A percentile compares a stretch with the other conserved stretches of the same genome.
phyloP scores from a whole-genome alignment of 2,888 invertebrate genomes.

The Lumbricus terrestris region DNA sequence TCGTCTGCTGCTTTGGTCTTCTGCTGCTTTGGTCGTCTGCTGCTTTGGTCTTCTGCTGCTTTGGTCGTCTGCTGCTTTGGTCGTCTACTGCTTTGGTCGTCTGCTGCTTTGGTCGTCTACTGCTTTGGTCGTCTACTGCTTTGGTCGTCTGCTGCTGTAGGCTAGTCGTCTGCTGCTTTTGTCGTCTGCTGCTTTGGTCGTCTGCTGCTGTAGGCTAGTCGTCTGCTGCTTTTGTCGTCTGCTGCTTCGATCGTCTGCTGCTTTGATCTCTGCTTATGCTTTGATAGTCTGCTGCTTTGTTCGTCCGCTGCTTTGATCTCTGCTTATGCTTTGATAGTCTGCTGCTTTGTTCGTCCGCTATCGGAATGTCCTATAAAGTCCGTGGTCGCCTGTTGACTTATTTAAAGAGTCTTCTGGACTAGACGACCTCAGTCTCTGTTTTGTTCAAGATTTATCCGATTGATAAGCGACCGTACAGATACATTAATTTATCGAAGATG shows the following conservation, averaged over 20 bases:
- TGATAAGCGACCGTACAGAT: background rate
- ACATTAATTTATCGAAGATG: background rate
- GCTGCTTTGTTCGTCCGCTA: background rate
- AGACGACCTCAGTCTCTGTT: too few species aligned
- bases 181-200: background rate
- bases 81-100: background rate
- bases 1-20: background rate
- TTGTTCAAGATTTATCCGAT: too few species aligned
- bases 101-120: background rate
- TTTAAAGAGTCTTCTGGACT: too few species aligned
- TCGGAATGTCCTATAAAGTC: too few species aligned
- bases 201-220: background rate
- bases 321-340: background rate
- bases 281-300: background rate
- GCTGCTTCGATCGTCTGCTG: background rate
- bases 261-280: background rate
- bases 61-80: background rate
- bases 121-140: background rate
- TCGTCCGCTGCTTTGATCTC: background rate
- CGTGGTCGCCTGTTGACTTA: too few species aligned
- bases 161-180: background rate
- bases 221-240: background rate
- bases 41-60: background rate
- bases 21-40: background rate
- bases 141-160: background rate